Base-by-base conservation (phyloP, 1,140 invertebrate genomes). In the Drosophila quadrilineata region DNA sequence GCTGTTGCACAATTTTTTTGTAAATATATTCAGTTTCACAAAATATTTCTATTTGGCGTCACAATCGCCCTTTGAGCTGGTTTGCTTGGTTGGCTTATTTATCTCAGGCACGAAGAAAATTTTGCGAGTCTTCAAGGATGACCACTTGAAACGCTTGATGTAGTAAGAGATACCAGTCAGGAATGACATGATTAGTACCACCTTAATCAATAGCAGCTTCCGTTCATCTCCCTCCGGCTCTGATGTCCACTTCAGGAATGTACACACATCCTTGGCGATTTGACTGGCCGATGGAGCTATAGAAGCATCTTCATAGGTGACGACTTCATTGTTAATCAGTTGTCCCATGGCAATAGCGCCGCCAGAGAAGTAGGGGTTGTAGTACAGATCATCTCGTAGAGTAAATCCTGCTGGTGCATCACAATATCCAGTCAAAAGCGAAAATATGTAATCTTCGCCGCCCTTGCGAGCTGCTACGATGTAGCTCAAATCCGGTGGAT, bases 331-430 rank as follows among this genome's bases (percentile, higher is more conserved):
- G 60, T 91, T 92, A 8, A 92, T 73, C 4, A 92, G 94, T 91
- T 98, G 96, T 2, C 96, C 97, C 99, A 99, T 99, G 67, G 95
- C 94, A 90, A 99, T 98, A 65, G 97, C 96, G 40, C 98, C 97
- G 29, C 98, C 98, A 1, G 95, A 92, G 92, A 99, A 99, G 90
- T 99, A 99, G 0, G 98, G 98, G 91, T 99, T 99, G 90, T 95
- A 99, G 90, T 97, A 94, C 87, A 98, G 96, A 5, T 97, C 98
- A 36, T 99, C 98, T 41, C 94, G 91, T 0, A 99, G 64, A 6
- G 90, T 52, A 2, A 98, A 88, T 26, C 98, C 99, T 58, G 97
- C 98, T 26, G 99, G 99, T 17, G 98, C 90, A 52, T 99, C 99
- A 87, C 93, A 94, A 90, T 99, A 99, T 6, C 98, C 98, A 46